Percentiles rank a stretch among this genome's conserved stretches.
These are phyloP conservation scores for Bovichtus diacanthus DNA, from an alignment of 2,797 vertebrate genomes.

Conservation along the genomic window DNA sequence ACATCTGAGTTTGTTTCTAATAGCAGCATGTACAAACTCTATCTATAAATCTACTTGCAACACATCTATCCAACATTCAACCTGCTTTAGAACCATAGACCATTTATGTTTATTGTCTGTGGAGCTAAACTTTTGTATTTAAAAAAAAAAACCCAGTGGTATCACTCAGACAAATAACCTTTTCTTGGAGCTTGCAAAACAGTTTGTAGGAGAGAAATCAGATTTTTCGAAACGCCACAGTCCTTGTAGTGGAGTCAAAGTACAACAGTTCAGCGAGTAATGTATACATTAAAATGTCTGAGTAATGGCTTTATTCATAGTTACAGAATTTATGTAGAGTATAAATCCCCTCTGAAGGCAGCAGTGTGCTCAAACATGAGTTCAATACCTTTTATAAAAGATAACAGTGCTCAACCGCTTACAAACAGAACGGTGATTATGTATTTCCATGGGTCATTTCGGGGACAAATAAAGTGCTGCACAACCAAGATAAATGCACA, in stretches of 20 bases:
- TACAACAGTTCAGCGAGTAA: slow-evolving; percentile 11
- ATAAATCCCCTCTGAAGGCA: slow-evolving; percentile 32
- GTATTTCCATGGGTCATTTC: slow-evolving; percentile 36
- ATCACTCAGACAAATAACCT: slow-evolving; percentile 15
- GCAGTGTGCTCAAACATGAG: slow-evolving; percentile 20
- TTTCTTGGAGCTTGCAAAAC: slow-evolving; percentile 10
- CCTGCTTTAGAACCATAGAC: neutral
- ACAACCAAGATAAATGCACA: slow-evolving; percentile 18
- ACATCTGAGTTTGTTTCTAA: neutral
- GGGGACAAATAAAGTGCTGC: slow-evolving; percentile 28
- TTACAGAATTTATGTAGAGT: slow-evolving; percentile 7
- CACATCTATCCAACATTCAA: neutral
- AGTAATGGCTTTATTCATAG: slow-evolving; percentile 27
- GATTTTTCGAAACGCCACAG: neutral
- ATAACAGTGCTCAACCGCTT: neutral
- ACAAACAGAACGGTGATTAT: slow-evolving; percentile 30
- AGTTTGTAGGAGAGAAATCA: neutral
- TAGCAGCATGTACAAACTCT: neutral
- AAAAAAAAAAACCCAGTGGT: neutral
- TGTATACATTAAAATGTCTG: slow-evolving; percentile 51
- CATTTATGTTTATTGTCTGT: neutral
- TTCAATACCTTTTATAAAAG: slow-evolving; percentile 26
- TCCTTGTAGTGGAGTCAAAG: neutral
- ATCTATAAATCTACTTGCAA: neutral
- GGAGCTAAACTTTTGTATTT: neutral